Conservation (phyloP, 2,113 vertebrate genomes). For the Pelodiscus sinensis region DNA sequence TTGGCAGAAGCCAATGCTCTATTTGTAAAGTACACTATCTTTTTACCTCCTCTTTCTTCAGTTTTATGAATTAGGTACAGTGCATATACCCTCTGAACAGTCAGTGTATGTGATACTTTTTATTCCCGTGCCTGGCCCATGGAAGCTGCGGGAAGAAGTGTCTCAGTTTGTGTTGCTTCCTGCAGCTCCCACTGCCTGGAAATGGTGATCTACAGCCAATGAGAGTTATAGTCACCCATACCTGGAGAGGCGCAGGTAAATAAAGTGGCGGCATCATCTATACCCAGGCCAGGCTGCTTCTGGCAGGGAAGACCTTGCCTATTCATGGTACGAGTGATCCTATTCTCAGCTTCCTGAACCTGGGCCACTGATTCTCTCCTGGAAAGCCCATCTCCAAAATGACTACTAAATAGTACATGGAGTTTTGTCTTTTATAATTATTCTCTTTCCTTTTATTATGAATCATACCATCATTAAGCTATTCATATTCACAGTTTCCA, state of each 20-base stretch:
- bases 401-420: no score
- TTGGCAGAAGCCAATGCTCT: not conserved
- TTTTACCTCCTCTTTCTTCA: not conserved
- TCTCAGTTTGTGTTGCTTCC: not conserved
- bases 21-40: not conserved
- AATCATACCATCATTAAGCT: not conserved
- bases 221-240: no score
- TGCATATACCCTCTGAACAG: constrained; percentile 4
- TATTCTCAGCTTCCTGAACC: constrained; percentile 11
- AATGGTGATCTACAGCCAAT: no score
- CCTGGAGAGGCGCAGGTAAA: no score
- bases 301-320: not conserved
- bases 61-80: not conserved
- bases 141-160: no score
- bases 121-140: no score
- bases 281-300: not conserved
- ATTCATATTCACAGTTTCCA: not conserved
- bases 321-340: not conserved
- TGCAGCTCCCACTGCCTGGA: no score
- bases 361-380: not conserved
- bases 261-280: not conserved
- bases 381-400: not conserved
- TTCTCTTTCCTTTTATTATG: not conserved
- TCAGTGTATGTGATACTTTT: not conserved
- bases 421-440: not conserved